phyloP scores from a whole-genome alignment of 2,113 vertebrate genomes.

The Lophius piscatorius region DNA sequence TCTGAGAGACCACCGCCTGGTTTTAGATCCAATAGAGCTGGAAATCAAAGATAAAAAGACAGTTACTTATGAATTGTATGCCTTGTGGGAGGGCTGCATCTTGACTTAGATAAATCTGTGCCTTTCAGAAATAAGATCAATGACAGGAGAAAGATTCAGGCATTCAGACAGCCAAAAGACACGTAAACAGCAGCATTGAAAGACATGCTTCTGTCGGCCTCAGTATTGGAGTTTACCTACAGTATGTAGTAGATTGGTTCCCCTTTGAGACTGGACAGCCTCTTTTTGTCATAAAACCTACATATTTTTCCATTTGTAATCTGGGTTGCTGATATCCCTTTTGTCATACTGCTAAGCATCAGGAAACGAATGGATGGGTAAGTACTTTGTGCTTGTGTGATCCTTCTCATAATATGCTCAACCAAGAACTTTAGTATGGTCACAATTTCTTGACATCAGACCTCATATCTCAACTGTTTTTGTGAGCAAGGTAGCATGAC shows the following conservation, averaged over 20 bases:
- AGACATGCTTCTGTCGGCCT: not conserved
- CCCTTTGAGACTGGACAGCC: not conserved
- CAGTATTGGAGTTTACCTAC: not conserved
- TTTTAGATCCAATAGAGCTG: constrained; percentile 44
- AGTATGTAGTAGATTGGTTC: not conserved
- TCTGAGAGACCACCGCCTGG: constrained; percentile 50
- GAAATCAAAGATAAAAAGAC: constrained; percentile 53
- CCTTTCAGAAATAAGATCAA: constrained; percentile 36
- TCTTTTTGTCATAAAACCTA: not conserved
- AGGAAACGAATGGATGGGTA: not conserved
- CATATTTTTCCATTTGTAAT: not conserved
- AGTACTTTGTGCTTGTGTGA: not conserved
- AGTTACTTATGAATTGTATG: constrained; percentile 45
- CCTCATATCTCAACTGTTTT: no score
- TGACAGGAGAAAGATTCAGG: constrained; percentile 20
- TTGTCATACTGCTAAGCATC: not conserved
- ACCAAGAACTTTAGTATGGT: not conserved
- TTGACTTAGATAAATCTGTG: constrained; percentile 27
- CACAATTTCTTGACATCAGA: no score
- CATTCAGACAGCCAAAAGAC: constrained; percentile 15
- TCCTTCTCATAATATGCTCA: no score
- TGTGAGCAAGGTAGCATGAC: no score
- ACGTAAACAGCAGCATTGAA: not conserved
- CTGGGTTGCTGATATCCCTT: not conserved
- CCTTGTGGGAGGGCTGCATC: constrained; percentile 40